Conservation (phyloP, 2,113 vertebrate species). For the Perca schrenkii region DNA sequence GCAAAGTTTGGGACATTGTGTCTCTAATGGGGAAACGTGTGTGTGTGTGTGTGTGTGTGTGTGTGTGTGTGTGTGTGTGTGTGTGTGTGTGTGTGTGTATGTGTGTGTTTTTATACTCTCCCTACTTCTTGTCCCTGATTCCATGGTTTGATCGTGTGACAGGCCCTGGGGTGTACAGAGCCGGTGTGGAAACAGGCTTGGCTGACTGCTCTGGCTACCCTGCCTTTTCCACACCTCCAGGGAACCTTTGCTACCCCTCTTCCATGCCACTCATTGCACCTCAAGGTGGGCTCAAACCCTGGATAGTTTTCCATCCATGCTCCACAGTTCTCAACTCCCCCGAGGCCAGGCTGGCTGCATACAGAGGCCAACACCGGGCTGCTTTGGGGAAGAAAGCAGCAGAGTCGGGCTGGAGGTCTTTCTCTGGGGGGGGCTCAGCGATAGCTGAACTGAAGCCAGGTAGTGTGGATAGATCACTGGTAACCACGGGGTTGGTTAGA, state of each 20-base stretch:
- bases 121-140: conserved; percentile 66
- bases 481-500: conserved; percentile 60
- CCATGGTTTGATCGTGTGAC: conserved; percentile 61
- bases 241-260: conserved; percentile 50
- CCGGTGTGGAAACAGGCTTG: conserved; percentile 74
- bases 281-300: conserved; percentile 75
- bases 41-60: conserved; percentile 19
- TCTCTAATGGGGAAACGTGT: conserved; percentile 32
- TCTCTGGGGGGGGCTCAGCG: conserved; percentile 60
- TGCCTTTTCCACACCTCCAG: conserved; percentile 57
- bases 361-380: conserved; percentile 28
- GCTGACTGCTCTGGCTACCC: conserved; percentile 59
- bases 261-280: conserved; percentile 63
- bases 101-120: conserved; percentile 20
- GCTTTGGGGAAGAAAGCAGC: conserved; percentile 50
- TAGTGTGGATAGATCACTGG: conserved; percentile 69
- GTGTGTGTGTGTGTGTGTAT: conserved; percentile 1
- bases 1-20: conserved; percentile 37
- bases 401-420: conserved; percentile 52
- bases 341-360: conserved; percentile 53
- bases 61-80: not conserved
- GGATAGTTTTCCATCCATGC: conserved; percentile 73
- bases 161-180: conserved; percentile 46
- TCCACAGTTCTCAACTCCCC: conserved; percentile 51
- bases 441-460: conserved; percentile 59